Evolutionary conservation across 1,140 invertebrate genomes (phyloP), one percentile per base, ranked within the genome.

Genomic region (Bactericera cockerelli): DNA sequence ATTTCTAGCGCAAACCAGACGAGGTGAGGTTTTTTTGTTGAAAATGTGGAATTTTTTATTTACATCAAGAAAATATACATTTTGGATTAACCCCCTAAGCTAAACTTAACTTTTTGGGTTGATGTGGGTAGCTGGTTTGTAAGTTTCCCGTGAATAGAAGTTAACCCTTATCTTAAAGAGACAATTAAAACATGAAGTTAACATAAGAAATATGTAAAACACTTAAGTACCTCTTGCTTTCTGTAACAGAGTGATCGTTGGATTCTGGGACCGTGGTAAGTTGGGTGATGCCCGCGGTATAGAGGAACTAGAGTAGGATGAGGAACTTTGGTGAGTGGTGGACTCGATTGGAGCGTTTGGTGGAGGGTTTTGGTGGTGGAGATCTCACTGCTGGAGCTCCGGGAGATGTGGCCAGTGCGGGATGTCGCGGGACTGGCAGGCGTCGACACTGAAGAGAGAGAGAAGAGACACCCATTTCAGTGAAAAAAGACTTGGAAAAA

Each of bases 221-320:
- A n/a, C n/a, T n/a, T n/a, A n/a, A n/a, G n/a, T n/a, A 91, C 89
- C 88, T 83, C 89, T 77, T 42, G 86, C 87, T 76, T 90, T 91
- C 72, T 92, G 87, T 55, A 93, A 75, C 54, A 93, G 71, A 1
- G 87, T 92, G 63, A 93, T 85, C 2, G 87, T 90, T 3, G 89
- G 87, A 74, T 89, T 91, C 73, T 89, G 88, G 26, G 84, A 86
- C 67, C 79, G 77, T 8, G 88, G 88, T 63, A 91, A 72, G 57
- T 77, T 70, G 62, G 28, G 28, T 4, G 28, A 31, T 4, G 28
- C 70, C 71, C 60, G 70, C 68, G 67, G 56, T 81, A 31, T 31
- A 6, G 28, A 31, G 28, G 28, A 31, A 31, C 28, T 31, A 31
- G 28, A 31, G 13, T 31, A 31, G 28, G 28, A 31, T 6, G 28